Conservation (phyloP, 2,888 invertebrate genomes). For the Platynereis dumerilii region DNA sequence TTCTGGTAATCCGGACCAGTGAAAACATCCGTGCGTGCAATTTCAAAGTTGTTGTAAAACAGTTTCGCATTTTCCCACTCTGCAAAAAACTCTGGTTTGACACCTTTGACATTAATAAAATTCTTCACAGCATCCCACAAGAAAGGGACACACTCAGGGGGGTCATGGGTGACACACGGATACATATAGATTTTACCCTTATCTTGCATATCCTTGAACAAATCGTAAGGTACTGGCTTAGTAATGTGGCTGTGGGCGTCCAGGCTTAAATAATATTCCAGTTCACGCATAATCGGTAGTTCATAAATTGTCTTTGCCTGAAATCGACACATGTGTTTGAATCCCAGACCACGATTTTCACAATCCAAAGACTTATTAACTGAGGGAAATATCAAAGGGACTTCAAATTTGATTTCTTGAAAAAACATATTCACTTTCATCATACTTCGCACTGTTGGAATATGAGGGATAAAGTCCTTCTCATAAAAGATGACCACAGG, state of each 20-base stretch:
- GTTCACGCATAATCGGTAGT: conserved; percentile 28
- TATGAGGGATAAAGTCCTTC: conserved; percentile 12
- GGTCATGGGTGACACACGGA: conserved; percentile 27
- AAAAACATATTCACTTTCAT: conserved; percentile 29
- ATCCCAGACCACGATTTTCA: conserved; percentile 28
- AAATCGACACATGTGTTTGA: conserved; percentile 41
- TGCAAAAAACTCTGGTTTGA: conserved; percentile 24
- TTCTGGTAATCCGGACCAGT: conserved; percentile 25
- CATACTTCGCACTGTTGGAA: conserved; percentile 5
- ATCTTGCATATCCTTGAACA: conserved; percentile 35
- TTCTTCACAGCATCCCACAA: conserved; percentile 32
- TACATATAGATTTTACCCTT: conserved; percentile 33
- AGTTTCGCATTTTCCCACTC: conserved; percentile 26
- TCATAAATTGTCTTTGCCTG: conserved; percentile 36
- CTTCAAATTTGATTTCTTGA: conserved; percentile 30
- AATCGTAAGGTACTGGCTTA: conserved; percentile 32
- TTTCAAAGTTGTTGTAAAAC: conserved; percentile 41
- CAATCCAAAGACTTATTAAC: conserved; percentile 12
- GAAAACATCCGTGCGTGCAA: conserved; percentile 30
- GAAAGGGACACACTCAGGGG: conserved; percentile 18
- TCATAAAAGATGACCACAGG: conserved; percentile 41
- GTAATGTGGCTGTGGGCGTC: conserved; percentile 39
- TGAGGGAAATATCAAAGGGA: conserved; percentile 25
- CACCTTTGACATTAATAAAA: conserved; percentile 18
- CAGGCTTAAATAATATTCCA: conserved; percentile 39